Evolutionary conservation across 2,797 vertebrate species (phyloP).

Genomic region (Anguilla anguilla): DNA sequence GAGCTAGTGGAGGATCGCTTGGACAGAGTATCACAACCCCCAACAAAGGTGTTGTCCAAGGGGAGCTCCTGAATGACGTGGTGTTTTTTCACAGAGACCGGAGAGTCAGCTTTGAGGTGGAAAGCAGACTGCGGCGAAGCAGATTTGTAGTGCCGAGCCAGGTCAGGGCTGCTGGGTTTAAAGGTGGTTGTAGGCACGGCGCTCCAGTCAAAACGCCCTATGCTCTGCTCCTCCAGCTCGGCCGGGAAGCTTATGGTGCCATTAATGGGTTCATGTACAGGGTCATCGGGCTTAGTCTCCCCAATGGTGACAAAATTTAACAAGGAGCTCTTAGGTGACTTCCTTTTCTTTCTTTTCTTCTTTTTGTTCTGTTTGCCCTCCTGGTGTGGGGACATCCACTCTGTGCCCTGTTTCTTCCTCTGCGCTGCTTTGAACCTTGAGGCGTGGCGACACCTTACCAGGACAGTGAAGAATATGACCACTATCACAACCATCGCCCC

Average conservation of each 20-base stretch:
- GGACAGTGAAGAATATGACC: slow-evolving; percentile 94
- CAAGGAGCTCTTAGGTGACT: slow-evolving; percentile 96
- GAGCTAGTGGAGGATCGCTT: slow-evolving; percentile 99
- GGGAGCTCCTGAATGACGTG: slow-evolving; percentile 99
- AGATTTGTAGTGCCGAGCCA: slow-evolving; percentile 98
- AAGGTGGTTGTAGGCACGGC: slow-evolving; percentile 95
- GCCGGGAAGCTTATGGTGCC: slow-evolving; percentile 97
- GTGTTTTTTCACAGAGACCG: slow-evolving; percentile 98
- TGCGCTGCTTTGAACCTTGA: slow-evolving; percentile 95
- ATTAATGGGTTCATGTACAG: slow-evolving; percentile 97
- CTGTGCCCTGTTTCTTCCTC: slow-evolving; percentile 95
- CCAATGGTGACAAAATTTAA: slow-evolving; percentile 99
- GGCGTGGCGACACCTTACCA: slow-evolving; percentile 92
- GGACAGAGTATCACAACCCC: slow-evolving; percentile 98
- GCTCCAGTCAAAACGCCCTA: slow-evolving; percentile 98
- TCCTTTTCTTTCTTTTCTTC: slow-evolving; percentile 98
- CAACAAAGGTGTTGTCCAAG: slow-evolving; percentile 99
- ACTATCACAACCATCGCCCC: slow-evolving; percentile 97
- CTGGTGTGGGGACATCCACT: slow-evolving; percentile 99
- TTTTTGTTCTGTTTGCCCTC: slow-evolving; percentile 99
- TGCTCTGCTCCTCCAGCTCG: slow-evolving; percentile 96
- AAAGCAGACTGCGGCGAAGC: slow-evolving; percentile 97
- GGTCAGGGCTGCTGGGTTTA: slow-evolving; percentile 96
- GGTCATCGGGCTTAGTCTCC: slow-evolving; percentile 94
- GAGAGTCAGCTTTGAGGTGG: slow-evolving; percentile 98